These are phyloP conservation scores for Tamias sibiricus DNA, from an alignment of 2,113 vertebrate genomes.

Conservation along the genomic window DNA sequence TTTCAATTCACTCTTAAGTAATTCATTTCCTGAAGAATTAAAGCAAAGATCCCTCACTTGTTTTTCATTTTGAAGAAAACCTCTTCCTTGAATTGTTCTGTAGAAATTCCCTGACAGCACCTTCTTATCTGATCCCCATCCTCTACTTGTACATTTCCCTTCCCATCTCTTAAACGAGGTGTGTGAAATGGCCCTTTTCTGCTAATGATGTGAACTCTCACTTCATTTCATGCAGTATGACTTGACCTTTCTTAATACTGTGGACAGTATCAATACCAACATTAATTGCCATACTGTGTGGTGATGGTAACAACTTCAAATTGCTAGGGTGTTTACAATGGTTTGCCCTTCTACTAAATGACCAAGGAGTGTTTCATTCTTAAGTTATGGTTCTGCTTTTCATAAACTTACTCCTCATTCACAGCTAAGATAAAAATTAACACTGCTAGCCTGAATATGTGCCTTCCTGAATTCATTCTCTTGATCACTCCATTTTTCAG, in stretches of 20 bases:
- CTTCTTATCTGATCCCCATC: not conserved
- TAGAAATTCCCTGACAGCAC: not conserved
- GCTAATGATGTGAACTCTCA: not conserved
- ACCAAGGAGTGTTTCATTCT: not conserved
- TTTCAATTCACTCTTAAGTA: not conserved
- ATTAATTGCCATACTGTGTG: not conserved
- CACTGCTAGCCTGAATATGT: not conserved
- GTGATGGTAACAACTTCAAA: not conserved
- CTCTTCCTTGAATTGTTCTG: not conserved
- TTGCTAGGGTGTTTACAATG: not conserved
- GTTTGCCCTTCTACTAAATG: not conserved
- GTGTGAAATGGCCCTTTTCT: not conserved
- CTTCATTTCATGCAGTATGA: not conserved
- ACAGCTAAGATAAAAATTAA: not conserved
- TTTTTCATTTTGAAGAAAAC: slow-evolving; percentile 25
- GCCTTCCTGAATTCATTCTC: not conserved
- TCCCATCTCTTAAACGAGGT: not conserved
- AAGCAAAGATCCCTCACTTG: not conserved
- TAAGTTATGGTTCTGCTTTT: not conserved
- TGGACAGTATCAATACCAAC: not conserved
- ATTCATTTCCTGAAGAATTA: not conserved
- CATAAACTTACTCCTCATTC: not conserved
- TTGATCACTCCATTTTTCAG: not conserved
- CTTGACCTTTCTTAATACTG: not conserved
- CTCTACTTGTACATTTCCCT: not conserved